phyloP scores from a whole-genome alignment of 2,888 invertebrate species.

The Osmoderma eremita region DNA sequence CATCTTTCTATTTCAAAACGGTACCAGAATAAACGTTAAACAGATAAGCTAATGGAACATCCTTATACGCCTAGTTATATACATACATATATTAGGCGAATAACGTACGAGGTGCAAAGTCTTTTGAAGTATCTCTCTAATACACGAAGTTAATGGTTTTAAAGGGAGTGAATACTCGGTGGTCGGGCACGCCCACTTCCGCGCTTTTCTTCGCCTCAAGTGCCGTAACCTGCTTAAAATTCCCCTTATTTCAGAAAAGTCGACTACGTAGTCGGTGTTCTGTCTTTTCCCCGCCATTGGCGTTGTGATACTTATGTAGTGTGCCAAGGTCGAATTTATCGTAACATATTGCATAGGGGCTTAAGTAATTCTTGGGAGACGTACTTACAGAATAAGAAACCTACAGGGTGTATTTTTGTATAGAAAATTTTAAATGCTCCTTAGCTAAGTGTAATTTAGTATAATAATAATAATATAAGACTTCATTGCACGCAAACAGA shows the following conservation, averaged over 20 bases:
- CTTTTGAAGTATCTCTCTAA: conserved; percentile 1
- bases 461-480: too few species aligned
- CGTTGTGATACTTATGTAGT: neutral
- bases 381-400: too few species aligned
- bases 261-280: conserved; percentile 5
- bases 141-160: conserved; percentile 18
- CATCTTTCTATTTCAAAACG: too few species aligned
- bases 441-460: too few species aligned
- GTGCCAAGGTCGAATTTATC: conserved; percentile 7
- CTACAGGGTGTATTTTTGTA: too few species aligned
- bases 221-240: conserved; percentile 27
- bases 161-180: conserved; percentile 18
- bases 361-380: too few species aligned
- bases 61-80: neutral
- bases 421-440: too few species aligned
- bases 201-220: conserved; percentile 19
- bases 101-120: conserved; percentile 14
- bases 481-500: too few species aligned
- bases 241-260: conserved; percentile 19
- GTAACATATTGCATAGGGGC: too few species aligned
- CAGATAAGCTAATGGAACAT: too few species aligned
- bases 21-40: too few species aligned
- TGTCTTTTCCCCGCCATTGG: neutral
- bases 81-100: neutral
- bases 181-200: conserved; percentile 20